Evolutionary conservation across 1,140 invertebrate genomes (phyloP), one percentile per base, ranked within the genome.

Genomic region (Cydia pomonella): DNA sequence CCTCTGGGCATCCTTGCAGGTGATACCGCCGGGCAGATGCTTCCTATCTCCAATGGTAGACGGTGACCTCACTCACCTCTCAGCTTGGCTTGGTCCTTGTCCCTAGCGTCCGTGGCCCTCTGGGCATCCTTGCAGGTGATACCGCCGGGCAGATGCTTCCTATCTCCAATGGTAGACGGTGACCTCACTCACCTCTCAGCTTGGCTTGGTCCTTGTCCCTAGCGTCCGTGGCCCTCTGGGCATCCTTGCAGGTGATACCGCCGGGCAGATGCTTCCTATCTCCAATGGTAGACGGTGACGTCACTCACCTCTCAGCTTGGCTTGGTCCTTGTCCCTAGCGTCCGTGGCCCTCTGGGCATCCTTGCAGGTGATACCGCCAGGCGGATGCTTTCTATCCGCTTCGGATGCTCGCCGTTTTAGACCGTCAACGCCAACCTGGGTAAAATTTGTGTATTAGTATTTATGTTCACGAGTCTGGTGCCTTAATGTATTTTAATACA

Each of bases 331-430:
- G 59, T 92, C 88, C 13, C 74, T 78, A 41, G 78, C 81, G 6
- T 87, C 85, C 1, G 85, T 72, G 12, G 87, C 87, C 0, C 89
- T 72, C 44, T 88, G 83, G 0, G 87, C 88, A 77, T 92, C 90
- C 0, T 83, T 21, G 50, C 90, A 92, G 0, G 90, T 89, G 38
- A 83, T 79, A 25, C 83, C 83, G 4, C 90, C 90, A 0, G 90
- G 90, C 5, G 90, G 90, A 62, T 92, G 90, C 66, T 86, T 87
- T 6, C 90, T 78, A 21, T 87, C 85, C 0, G 72, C 41, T 59
- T 92, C 90, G 0, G 78, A 73, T 0, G 90, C 90, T 2, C 86
- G 82, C 13, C 90, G 86, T 66, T 81, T 85, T 3, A 33, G 77
- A 3, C 90, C 90, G n/a, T 87, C 82, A 7, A 90, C 47, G 13